Percentiles rank a stretch among this genome's conserved stretches.
Evolutionary conservation across 2,797 vertebrate species (phyloP).

Genomic region (Myripristis jacobus): DNA sequence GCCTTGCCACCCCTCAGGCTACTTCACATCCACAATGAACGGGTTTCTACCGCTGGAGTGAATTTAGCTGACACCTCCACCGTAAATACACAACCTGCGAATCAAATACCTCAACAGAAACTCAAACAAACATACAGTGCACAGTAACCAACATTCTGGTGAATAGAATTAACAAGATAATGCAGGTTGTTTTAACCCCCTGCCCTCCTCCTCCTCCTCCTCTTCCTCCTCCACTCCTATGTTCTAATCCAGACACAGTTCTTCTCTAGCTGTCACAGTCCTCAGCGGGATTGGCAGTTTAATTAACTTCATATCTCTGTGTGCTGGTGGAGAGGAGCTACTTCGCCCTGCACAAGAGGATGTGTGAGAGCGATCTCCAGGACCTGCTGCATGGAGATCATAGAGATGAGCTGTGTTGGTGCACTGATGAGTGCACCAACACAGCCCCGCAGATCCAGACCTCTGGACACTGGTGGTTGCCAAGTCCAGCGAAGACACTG

Average conservation of each 20-base stretch:
- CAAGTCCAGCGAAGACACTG: too few relatives aligned
- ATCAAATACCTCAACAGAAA: conserved; percentile 4
- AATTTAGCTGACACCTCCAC: conserved; percentile 1
- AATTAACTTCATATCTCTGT: conserved; percentile 80
- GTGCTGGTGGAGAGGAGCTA: conserved; percentile 50
- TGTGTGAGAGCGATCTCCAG: conserved; percentile 36
- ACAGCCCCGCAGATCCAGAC: not conserved
- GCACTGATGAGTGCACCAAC: conserved; percentile 3
- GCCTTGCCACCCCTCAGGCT: not conserved
- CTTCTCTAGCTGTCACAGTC: conserved; percentile 58
- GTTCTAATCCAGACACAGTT: conserved; percentile 49
- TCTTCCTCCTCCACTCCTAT: conserved; percentile 15
- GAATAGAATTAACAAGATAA: conserved; percentile 25
- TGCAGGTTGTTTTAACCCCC: conserved; percentile 37
- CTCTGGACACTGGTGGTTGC: too few relatives aligned
- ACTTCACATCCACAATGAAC: conserved; percentile 3
- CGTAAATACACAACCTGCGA: conserved; percentile 2
- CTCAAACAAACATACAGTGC: not conserved
- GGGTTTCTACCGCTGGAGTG: not conserved
- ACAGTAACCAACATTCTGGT: not conserved
- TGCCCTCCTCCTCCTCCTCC: too few relatives aligned
- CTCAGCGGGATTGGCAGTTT: conserved; percentile 75
- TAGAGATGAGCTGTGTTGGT: not conserved
- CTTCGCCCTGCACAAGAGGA: conserved; percentile 34
- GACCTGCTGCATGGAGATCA: conserved; percentile 35